phyloP scores from a whole-genome alignment of 2,888 invertebrate species.

The Gastracanthus pulcherrimus region DNA sequence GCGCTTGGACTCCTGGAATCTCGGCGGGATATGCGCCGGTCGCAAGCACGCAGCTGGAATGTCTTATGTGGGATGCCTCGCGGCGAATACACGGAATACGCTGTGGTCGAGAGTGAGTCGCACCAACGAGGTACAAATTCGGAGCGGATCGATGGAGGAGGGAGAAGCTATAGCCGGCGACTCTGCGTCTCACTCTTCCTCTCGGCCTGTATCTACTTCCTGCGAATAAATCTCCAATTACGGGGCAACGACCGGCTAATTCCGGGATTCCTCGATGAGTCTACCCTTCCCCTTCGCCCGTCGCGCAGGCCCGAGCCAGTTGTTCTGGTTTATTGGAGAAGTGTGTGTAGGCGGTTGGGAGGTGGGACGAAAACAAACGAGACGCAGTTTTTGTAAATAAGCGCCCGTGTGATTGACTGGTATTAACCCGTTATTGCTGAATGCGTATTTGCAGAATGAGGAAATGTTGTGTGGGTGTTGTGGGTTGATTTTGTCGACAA shows the following conservation, averaged over 20 bases:
- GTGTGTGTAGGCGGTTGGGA: neutral
- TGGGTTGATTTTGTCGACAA: too few relatives aligned
- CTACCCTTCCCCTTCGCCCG: neutral
- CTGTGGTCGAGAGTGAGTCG: neutral
- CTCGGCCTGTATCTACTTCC: too few relatives aligned
- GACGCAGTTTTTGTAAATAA: neutral
- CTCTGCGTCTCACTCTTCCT: too few relatives aligned
- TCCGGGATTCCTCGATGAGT: conserved; percentile 30
- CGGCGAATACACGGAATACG: too few relatives aligned
- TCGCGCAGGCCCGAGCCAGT: neutral
- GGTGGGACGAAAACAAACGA: neutral
- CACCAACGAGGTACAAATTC: conserved; percentile 36
- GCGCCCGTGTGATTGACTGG: neutral
- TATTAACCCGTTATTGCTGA: neutral
- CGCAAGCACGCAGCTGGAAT: neutral
- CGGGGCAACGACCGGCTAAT: conserved; percentile 41
- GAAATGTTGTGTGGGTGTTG: neutral
- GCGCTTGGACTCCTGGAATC: neutral
- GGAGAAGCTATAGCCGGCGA: too few relatives aligned
- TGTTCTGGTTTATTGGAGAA: conserved; percentile 10
- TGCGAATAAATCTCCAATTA: conserved; percentile 50
- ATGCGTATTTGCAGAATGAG: neutral
- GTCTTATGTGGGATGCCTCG: conserved; percentile 2
- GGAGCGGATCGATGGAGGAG: conserved; percentile 18
- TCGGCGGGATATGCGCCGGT: neutral